Base-by-base conservation (phyloP, 2,113 vertebrate species). In the Centrocercus urophasianus region DNA sequence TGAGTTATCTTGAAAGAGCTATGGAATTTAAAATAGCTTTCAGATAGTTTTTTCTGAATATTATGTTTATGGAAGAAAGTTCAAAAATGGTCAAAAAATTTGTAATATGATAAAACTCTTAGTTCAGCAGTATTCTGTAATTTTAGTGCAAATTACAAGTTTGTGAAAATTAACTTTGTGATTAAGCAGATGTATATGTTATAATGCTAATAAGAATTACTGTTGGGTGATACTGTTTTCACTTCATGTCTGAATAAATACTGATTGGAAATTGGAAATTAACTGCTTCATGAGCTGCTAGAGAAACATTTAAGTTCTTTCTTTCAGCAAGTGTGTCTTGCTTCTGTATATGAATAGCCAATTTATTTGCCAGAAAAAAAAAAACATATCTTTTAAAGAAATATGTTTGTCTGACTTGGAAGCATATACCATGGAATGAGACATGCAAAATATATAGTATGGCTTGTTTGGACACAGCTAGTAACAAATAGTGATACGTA, bases 381-480 rank as follows among this genome's bases (percentile, higher is more conserved):
- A 11, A 24, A 48, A 54, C 15, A 8, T 7, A 72, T 40, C 27
- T 10, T 65, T 79, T 76, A 57, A 89, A 83, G 30, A 17, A 79
- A 11, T 38, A 65, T 4, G 6, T 47, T 2, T 10, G 28, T 64
- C 36, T 74, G 2, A 59, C 15, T 61, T 57, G 43, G 10, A 89
- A 54, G 27, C 1, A 0, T 34, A 75, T 47, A 38, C 0, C 1
- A 80, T 61, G 65, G 19, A 45, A 20, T 70, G 57, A 72, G 72
- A 38, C 18, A 30, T 13, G 8, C 0, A 0, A 73, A 72, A 30
- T 42, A 8, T 47, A 52, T 3, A 36, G 4, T 25, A 5, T 7
- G 11, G 14, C 21, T 89, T 88, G 54, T 34, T n/a, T 70, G 56
- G 10, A 22, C 8, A 13, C 30, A 15, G 3, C 40, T 80, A 25